Evolutionary conservation across 1,140 invertebrate species (phyloP).

Genomic region (Eriocheir sinensis): DNA sequence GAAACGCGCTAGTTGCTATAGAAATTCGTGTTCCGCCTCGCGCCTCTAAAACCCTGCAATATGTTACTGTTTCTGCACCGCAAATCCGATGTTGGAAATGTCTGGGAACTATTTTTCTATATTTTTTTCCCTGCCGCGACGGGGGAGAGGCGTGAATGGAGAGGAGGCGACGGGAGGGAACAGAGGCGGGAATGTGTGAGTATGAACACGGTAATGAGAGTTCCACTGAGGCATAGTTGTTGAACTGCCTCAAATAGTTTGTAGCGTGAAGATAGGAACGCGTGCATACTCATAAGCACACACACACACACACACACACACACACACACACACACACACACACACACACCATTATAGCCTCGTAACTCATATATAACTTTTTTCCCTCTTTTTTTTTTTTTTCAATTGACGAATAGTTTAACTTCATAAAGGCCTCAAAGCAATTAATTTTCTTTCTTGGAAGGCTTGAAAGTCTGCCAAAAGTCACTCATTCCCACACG

Average conservation of each 20-base stretch:
- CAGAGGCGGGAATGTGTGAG: not conserved
- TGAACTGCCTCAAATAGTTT: not conserved
- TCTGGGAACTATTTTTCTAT: not conserved
- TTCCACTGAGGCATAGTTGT: not conserved
- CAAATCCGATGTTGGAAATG: not conserved
- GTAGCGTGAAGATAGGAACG: not conserved
- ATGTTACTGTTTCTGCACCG: not conserved
- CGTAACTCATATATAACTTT: not conserved
- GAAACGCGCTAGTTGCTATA: not conserved
- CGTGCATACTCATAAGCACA: not conserved
- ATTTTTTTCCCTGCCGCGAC: not conserved
- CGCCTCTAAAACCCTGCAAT: not conserved
- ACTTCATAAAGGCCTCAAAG: too few species aligned
- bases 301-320: conserved; percentile 39
- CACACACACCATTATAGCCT: too few species aligned
- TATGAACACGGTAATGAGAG: not conserved
- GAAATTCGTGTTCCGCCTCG: not conserved
- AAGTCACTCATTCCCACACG: too few species aligned
- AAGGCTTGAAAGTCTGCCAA: too few species aligned
- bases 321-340: conserved; percentile 39
- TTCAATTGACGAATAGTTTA: not conserved
- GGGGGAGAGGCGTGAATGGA: not conserved
- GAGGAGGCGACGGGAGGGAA: not conserved
- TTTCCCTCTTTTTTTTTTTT: not conserved
- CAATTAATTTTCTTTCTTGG: too few species aligned